Conservation (phyloP, 2,888 invertebrate genomes). For the Cryptophagus acutangulus region DNA sequence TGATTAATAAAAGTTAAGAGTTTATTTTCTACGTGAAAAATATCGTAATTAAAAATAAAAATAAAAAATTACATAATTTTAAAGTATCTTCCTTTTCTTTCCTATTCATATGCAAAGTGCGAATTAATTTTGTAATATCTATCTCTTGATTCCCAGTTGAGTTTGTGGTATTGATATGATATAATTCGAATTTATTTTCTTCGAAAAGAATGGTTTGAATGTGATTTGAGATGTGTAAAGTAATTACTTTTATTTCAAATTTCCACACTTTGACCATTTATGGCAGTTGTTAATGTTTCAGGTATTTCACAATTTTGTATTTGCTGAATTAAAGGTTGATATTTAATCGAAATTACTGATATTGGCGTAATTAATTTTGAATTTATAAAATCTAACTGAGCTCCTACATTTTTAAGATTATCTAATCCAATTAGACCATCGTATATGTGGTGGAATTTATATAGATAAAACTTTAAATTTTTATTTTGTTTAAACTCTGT, state of each 20-base stretch:
- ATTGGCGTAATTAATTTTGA: background rate
- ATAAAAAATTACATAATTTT: background rate
- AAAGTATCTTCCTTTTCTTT: background rate
- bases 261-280: too few relatives aligned
- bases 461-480: background rate
- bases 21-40: background rate
- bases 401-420: background rate
- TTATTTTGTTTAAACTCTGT: too few relatives aligned
- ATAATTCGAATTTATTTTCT: too few relatives aligned
- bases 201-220: too few relatives aligned
- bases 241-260: too few relatives aligned
- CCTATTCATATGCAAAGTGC: background rate
- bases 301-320: too few relatives aligned
- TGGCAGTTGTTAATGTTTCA: too few relatives aligned
- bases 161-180: too few relatives aligned
- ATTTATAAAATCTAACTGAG: background rate
- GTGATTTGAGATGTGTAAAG: too few relatives aligned
- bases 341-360: too few relatives aligned
- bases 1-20: background rate
- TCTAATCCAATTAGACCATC: background rate
- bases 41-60: too few relatives aligned
- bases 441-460: background rate
- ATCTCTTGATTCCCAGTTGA: background rate
- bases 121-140: background rate
- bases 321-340: too few relatives aligned